phyloP scores from a whole-genome alignment of 2,797 vertebrate species.

The Schizopygopsis pylzovi region DNA sequence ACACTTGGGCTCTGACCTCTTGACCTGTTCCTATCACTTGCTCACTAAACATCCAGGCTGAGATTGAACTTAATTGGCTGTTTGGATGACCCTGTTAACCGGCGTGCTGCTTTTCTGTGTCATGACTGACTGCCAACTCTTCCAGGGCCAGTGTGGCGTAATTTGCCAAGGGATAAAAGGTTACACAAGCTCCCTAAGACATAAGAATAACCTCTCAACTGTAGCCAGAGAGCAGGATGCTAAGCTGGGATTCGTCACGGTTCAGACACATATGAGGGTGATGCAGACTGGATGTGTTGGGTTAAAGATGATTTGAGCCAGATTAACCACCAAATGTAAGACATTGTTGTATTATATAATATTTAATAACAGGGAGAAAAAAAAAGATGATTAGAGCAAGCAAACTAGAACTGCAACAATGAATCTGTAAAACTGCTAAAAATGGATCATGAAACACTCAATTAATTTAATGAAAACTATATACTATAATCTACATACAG shows the following conservation, averaged over 20 bases:
- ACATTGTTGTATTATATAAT: too few relatives aligned
- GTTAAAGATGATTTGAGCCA: background rate
- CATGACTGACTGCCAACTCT: constrained; percentile 22
- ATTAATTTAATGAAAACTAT: background rate
- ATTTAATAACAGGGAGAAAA: background rate
- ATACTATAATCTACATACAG: background rate
- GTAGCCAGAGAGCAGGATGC: background rate
- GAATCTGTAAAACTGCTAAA: background rate
- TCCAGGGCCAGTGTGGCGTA: constrained; percentile 38
- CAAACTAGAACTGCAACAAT: background rate
- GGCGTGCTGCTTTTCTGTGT: background rate
- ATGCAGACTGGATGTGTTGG: background rate
- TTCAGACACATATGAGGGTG: background rate
- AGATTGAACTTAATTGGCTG: constrained; percentile 33
- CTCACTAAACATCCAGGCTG: constrained; percentile 11
- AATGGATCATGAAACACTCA: background rate
- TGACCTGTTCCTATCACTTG: constrained; percentile 1
- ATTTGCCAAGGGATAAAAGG: constrained; percentile 36
- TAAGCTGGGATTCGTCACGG: background rate
- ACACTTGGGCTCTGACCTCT: background rate
- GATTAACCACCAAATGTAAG: background rate
- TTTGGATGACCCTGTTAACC: constrained; percentile 10
- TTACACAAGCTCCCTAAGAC: constrained; percentile 48
- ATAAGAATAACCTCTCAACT: constrained; percentile 50
- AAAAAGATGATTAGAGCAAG: background rate